phyloP scores from a whole-genome alignment of 1,140 invertebrate species.

The Anoplophora glabripennis region DNA sequence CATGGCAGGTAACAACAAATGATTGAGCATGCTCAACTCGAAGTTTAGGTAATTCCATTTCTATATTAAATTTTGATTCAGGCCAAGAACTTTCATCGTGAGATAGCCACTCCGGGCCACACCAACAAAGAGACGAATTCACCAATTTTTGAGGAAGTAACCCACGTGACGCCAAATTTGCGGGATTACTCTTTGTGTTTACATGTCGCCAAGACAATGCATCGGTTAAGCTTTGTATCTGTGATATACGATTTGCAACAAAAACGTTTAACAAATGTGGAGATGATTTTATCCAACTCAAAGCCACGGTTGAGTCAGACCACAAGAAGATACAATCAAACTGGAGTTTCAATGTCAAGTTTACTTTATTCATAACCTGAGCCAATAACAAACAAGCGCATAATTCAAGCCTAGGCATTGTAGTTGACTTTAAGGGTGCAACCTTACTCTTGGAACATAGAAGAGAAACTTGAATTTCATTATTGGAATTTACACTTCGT shows the following conservation, averaged over 20 bases:
- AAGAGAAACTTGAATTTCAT: slow-evolving; percentile 20
- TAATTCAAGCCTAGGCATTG: slow-evolving; percentile 35
- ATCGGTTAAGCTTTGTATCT: slow-evolving; percentile 41
- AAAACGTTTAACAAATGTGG: slow-evolving; percentile 37
- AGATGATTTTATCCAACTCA: slow-evolving; percentile 35
- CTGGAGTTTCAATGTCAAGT: slow-evolving; percentile 9
- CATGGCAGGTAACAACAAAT: too few species aligned
- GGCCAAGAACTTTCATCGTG: too few species aligned
- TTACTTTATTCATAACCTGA: slow-evolving; percentile 20
- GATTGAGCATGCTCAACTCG: too few species aligned
- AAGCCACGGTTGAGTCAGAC: slow-evolving; percentile 48
- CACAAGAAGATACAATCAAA: slow-evolving; percentile 36
- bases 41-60: too few species aligned
- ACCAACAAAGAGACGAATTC: slow-evolving; percentile 42
- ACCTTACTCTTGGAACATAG: slow-evolving; percentile 39
- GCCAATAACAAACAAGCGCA: slow-evolving; percentile 29
- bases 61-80: too few species aligned
- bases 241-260: slow-evolving; percentile 42
- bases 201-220: slow-evolving; percentile 43
- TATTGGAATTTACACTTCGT: slow-evolving; percentile 17
- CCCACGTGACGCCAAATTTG: slow-evolving; percentile 50
- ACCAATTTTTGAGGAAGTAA: slow-evolving; percentile 28
- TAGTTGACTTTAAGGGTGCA: slow-evolving; percentile 40
- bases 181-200: slow-evolving; percentile 43
- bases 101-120: slow-evolving; percentile 22